phyloP scores from a whole-genome alignment of 2,888 invertebrate species.

The Tenthredo distinguenda region DNA sequence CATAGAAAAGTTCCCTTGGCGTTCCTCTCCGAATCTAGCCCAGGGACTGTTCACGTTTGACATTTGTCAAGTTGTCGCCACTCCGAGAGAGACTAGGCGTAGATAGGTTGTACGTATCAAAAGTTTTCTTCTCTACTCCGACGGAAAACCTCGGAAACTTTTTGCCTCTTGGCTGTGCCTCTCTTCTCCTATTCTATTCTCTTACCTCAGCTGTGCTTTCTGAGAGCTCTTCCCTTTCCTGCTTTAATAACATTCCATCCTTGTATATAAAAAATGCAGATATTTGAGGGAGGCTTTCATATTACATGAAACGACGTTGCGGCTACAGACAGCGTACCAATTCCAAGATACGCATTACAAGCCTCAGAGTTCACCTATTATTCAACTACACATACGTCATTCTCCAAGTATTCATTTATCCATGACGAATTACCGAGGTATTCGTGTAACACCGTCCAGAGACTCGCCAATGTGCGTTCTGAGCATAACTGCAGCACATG shows the following conservation, averaged over 20 bases:
- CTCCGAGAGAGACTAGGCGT: neutral
- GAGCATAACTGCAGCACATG: neutral
- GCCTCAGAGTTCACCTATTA: neutral
- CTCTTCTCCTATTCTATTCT: neutral
- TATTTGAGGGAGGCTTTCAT: neutral
- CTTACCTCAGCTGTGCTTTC: neutral
- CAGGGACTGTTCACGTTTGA: slow-evolving; percentile 12
- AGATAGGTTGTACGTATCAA: neutral
- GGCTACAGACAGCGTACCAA: neutral
- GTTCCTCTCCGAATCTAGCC: neutral
- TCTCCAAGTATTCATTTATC: neutral
- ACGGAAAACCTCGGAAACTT: slow-evolving; percentile 17
- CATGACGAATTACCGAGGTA: neutral
- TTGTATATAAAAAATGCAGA: slow-evolving; percentile 8
- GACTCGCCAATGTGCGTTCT: neutral
- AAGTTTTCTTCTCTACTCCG: neutral
- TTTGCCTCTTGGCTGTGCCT: neutral
- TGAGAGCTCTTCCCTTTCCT: neutral
- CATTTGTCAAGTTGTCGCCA: slow-evolving; percentile 39
- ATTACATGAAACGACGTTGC: neutral
- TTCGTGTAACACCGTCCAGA: neutral
- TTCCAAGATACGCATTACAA: neutral
- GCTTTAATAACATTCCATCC: slow-evolving; percentile 8
- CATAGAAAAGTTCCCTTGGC: slow-evolving; percentile 15
- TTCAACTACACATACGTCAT: neutral